Evolutionary conservation across 2,797 vertebrate species (phyloP).

Genomic region (Bufotes viridis): DNA sequence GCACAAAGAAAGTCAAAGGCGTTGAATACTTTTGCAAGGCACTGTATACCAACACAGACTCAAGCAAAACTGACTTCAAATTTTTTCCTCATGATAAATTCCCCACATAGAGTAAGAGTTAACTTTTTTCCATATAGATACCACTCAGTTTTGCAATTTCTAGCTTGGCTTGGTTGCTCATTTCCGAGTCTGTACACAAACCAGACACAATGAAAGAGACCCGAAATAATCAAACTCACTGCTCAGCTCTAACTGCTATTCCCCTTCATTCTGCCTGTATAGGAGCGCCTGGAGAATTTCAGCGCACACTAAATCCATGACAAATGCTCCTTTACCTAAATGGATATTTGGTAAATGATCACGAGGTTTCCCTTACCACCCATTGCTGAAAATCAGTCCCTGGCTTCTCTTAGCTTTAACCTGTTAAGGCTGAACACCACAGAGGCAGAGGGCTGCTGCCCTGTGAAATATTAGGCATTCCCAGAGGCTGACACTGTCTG

Average conservation of each 20-base stretch:
- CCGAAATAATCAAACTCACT: conserved; percentile 53
- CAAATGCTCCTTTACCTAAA: conserved; percentile 61
- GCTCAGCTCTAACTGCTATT: conserved; percentile 46
- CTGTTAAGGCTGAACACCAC: conserved; percentile 48
- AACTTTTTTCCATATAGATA: not conserved
- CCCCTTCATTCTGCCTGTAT: conserved; percentile 48
- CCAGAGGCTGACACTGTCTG: conserved; percentile 55
- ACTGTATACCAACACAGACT: too few species aligned
- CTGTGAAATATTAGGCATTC: conserved; percentile 61
- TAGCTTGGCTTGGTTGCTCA: conserved; percentile 24
- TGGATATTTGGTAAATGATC: conserved; percentile 64
- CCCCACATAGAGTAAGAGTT: not conserved
- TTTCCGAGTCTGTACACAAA: conserved; percentile 57
- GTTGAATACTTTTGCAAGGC: too few species aligned
- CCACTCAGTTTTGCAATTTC: conserved; percentile 17
- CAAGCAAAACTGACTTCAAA: too few species aligned
- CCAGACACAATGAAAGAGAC: conserved; percentile 56
- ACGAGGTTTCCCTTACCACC: conserved; percentile 58
- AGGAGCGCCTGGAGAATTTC: conserved; percentile 57
- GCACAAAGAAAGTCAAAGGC: too few species aligned
- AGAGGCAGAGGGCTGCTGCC: conserved; percentile 39
- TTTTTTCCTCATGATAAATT: too few species aligned
- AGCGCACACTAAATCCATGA: conserved; percentile 56
- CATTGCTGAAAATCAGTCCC: conserved; percentile 56
- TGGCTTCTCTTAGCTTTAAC: conserved; percentile 50